Evolutionary conservation across 2,797 vertebrate species (phyloP).

Genomic region (Martes flavigula): DNA sequence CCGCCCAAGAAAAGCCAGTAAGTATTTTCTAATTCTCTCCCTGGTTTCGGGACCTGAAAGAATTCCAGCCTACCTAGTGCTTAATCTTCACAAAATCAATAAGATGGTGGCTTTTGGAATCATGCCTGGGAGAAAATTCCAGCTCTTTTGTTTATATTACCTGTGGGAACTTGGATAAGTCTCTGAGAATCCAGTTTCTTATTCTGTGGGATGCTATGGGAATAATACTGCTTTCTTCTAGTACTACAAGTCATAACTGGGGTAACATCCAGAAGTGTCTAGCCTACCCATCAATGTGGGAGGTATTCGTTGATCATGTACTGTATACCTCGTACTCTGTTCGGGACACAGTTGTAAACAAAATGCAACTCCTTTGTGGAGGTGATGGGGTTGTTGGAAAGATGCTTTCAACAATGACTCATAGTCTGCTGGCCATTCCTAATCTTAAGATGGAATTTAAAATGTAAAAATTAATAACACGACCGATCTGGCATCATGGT

Average conservation of each 20-base stretch:
- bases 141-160: not conserved
- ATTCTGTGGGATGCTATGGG: not conserved
- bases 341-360: not conserved
- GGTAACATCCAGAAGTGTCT: not conserved
- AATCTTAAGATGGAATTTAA: not conserved
- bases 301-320: not conserved
- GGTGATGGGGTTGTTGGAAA: not conserved
- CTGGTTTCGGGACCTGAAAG: not conserved
- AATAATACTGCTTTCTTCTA: not conserved
- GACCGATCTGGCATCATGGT: not conserved
- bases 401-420: not conserved
- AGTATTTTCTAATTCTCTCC: slow-evolving; percentile 7
- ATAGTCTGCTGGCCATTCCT: not conserved
- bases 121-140: not conserved
- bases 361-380: not conserved
- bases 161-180: not conserved
- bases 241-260: not conserved
- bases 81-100: not conserved
- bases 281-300: not conserved
- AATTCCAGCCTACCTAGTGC: not conserved
- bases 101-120: not conserved
- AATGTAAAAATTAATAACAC: not conserved
- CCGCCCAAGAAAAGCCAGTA: not conserved
- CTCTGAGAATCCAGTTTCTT: not conserved
- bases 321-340: not conserved